Base-by-base conservation (phyloP, 1,140 invertebrate species). In the Littorina saxatilis region DNA sequence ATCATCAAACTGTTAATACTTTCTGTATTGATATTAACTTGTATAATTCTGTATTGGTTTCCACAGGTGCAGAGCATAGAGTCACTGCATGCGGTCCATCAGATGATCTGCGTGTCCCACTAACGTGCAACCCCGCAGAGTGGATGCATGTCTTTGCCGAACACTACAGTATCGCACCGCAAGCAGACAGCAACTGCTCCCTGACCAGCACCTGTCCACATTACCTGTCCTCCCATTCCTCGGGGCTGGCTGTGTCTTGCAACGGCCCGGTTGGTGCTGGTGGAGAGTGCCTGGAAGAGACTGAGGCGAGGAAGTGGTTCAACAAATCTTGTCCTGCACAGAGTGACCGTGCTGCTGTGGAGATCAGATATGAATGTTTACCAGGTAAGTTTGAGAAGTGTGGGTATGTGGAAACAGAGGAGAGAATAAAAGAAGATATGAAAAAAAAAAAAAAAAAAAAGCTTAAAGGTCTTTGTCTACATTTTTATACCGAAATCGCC, bases 291-390 rank as follows among this genome's bases (percentile, higher is more conserved):
- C 2, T 20, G 66, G 66, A 68, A 68, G 29, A 17, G 11, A 68
- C 66, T 0, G 35, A 68, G 35, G 35, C 35, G 9, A 29, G 11
- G 35, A 29, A 13, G 4, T 39, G 66, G 66, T 39, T 68, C 7
- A 2, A 5, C 1, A 35, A 27, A 20, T 68, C 23, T 7, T 39
- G 32, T 20, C 32, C 17, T 15, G 66, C 66, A n/a, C n/a, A n/a
- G n/a, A 68, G 66, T 40, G 66, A 68, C 2, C 2, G 2, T 15
- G 66, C 23, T 1, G 66, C 66, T 1, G 66, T 39, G 13, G 13
- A 68, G 66, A 35, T 68, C 17, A 32, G 66, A n/a, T 68, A 68
- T 39, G 66, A 68, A 32, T 68, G 66, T 23, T 35, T 68, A 0
- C 23, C 35, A 39, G 66, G 66, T 68, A 17, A 68, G 66, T 68